Conservation (phyloP, 2,113 vertebrate species). For the Leptocoma aspasia region DNA sequence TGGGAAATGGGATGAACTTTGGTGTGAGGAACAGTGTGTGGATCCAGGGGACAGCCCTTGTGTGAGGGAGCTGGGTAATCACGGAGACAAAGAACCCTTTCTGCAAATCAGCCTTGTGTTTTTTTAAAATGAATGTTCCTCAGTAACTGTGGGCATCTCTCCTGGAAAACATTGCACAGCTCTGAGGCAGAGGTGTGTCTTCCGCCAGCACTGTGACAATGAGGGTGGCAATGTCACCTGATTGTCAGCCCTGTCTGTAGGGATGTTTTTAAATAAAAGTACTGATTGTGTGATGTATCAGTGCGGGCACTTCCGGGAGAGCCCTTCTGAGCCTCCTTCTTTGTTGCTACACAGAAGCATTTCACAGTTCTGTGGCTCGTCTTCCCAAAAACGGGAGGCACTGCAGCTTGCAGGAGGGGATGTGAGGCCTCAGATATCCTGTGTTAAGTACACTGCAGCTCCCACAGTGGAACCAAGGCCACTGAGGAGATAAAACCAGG, state of each 20-base stretch:
- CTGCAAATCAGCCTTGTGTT: background rate
- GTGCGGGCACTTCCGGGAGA: background rate
- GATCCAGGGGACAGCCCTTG: background rate
- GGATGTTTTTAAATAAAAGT: background rate
- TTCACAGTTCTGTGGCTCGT: background rate
- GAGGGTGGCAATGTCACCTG: background rate
- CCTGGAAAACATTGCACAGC: fast-evolving
- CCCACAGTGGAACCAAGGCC: background rate
- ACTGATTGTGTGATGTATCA: fast-evolving
- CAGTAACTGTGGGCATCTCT: background rate
- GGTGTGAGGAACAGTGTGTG: fast-evolving
- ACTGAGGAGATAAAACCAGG: too few relatives aligned
- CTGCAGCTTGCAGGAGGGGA: background rate
- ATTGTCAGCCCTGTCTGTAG: background rate
- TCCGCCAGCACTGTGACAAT: background rate
- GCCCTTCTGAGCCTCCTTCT: background rate
- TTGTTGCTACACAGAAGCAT: background rate
- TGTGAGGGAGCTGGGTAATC: background rate
- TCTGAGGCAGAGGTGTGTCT: background rate
- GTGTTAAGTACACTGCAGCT: background rate
- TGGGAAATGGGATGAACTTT: background rate
- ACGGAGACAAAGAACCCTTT: background rate
- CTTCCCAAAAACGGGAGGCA: background rate
- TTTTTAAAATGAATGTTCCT: background rate
- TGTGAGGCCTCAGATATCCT: background rate